phyloP scores from a whole-genome alignment of 2,113 vertebrate genomes.

The Columba janthina region DNA sequence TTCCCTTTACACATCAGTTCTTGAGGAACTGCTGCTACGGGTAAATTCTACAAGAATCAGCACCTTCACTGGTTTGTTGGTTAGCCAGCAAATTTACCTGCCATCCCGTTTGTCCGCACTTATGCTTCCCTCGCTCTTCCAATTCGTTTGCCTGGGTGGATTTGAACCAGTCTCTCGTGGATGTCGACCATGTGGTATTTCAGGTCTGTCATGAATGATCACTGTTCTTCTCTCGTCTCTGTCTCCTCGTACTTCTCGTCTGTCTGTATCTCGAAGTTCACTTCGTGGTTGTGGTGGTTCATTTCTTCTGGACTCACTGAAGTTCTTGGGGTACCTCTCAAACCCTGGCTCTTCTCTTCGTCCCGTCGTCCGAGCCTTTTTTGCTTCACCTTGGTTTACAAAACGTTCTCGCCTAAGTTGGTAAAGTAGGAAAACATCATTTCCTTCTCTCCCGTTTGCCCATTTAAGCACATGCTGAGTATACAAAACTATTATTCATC shows the following conservation, averaged over 20 bases:
- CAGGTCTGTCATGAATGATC: constrained; percentile 84
- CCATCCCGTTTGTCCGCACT: constrained; percentile 86
- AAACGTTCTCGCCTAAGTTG: constrained; percentile 87
- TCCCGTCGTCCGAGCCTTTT: constrained; percentile 86
- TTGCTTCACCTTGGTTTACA: constrained; percentile 86
- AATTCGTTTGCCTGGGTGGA: constrained; percentile 74
- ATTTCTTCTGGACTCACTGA: constrained; percentile 85
- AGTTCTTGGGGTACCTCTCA: constrained; percentile 91
- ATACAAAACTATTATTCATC: neutral
- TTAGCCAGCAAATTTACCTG: constrained; percentile 73
- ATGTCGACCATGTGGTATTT: constrained; percentile 83
- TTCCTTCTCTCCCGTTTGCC: neutral
- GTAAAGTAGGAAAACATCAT: neutral
- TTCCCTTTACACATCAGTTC: neutral
- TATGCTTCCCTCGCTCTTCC: constrained; percentile 87
- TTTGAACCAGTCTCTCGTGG: constrained; percentile 83
- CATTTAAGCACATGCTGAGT: neutral
- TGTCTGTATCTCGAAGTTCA: constrained; percentile 87
- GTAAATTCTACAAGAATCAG: neutral
- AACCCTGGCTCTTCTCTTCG: constrained; percentile 86
- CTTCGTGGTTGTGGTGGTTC: constrained; percentile 80
- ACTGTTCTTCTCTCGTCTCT: constrained; percentile 88
- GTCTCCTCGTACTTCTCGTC: constrained; percentile 85
- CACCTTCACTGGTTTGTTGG: no score
- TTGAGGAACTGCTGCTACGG: neutral